Conservation (phyloP, 2,888 invertebrate species). For the Folsomia candida region DNA sequence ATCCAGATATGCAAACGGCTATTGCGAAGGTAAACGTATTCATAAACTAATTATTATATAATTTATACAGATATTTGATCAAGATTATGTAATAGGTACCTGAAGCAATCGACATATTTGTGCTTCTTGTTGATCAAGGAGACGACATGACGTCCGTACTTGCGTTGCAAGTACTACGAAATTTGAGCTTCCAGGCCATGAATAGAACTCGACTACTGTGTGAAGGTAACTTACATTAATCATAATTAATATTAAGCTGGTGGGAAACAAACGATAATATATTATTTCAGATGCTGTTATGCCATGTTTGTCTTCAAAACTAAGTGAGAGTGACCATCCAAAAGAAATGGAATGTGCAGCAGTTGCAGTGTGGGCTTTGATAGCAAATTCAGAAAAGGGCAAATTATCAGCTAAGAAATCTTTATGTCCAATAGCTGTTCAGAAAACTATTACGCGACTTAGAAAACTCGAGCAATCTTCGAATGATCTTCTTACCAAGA, state of each 20-base stretch:
- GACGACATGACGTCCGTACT: conserved; percentile 24
- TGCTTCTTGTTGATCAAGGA: conserved; percentile 31
- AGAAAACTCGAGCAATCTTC: conserved; percentile 39
- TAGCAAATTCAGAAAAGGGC: conserved; percentile 47
- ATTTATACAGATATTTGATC: background rate
- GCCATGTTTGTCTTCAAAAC: conserved; percentile 30
- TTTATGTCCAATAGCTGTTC: conserved; percentile 30
- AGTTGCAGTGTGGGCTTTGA: conserved; percentile 43
- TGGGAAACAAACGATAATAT: too few relatives aligned
- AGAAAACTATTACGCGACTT: conserved; percentile 33
- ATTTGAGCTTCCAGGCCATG: conserved; percentile 59
- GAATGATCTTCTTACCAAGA: conserved; percentile 30
- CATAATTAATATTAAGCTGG: background rate
- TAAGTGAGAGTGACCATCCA: conserved; percentile 32
- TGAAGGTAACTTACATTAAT: conserved; percentile 31
- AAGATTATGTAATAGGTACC: conserved; percentile 34
- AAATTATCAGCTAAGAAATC: conserved; percentile 43
- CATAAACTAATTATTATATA: background rate
- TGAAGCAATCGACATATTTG: conserved; percentile 42
- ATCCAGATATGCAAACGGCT: conserved; percentile 42
- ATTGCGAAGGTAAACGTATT: conserved; percentile 40
- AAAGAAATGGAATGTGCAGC: conserved; percentile 42
- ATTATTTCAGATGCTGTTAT: conserved; percentile 38
- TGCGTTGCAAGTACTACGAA: conserved; percentile 59
- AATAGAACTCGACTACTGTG: conserved; percentile 59